Evolutionary conservation across 2,113 vertebrate species (phyloP), one percentile per base, ranked within the genome.

Genomic region (Scalopus aquaticus): DNA sequence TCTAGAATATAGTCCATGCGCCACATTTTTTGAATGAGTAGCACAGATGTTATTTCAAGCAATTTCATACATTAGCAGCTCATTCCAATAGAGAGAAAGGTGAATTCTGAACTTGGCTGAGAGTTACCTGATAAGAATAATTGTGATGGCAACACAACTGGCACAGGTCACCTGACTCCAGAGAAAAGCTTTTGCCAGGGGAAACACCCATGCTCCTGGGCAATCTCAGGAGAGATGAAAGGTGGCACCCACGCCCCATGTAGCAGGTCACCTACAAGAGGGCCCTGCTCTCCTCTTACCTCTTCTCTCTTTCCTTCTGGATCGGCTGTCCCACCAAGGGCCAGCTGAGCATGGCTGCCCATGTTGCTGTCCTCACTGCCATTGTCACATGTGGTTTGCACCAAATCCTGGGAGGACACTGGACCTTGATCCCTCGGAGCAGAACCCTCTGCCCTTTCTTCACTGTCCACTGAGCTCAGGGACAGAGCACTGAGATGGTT

Each of bases 281-380:
- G 9, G 6, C 42, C 28, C 49, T 0, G 32, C 60, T 35, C 22
- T 2, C 2, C 80, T 91, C 98, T 98, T 98, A 99, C 98, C 98
- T 99, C 98, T 56, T 98, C 98, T 32, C 97, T 97, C 95, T 96
- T 98, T 78, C 98, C 98, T 83, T 98, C 98, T 35, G 95, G 64
- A 56, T 91, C 67, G 9, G 94, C 37, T 0, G 95, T 92, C 84
- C 97, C 96, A 49, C 93, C 92, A 69, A 97, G 98, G 95, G 97
- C 98, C 78, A 94, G 92, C 54, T 97, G 98, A 62, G 98, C 96
- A 78, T 97, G 97, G 87, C 98, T 98, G 96, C 98, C 96, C 64
- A 98, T 96, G 64, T 98, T 97, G 51, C 98, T 98, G 94, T 98
- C 98, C 85, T 98, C 97, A 30, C 97, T 96, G 65, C 97, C 95